Percentiles rank a stretch among this genome's conserved stretches.
These are phyloP conservation scores for Lasioglossum villosulum DNA, from an alignment of 2,888 invertebrate species.

Conservation along the genomic window DNA sequence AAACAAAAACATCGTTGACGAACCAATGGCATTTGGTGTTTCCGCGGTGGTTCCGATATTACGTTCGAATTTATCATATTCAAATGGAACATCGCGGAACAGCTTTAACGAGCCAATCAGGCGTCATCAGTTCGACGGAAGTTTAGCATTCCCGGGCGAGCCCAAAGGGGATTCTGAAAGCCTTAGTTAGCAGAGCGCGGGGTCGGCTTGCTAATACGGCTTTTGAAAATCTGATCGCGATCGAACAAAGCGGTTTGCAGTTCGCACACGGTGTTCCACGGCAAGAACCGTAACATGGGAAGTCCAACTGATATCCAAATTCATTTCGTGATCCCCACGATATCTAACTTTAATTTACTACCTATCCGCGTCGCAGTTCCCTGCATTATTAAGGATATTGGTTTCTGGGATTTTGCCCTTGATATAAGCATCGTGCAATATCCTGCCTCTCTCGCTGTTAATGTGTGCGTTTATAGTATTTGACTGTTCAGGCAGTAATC, in stretches of 20 bases:
- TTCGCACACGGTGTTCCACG: conserved; percentile 12
- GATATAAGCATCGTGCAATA: conserved; percentile 39
- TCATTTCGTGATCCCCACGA: conserved; percentile 30
- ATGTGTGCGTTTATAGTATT: neutral
- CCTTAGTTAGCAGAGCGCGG: conserved; percentile 61
- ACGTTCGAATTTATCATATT: conserved; percentile 35
- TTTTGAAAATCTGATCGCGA: conserved; percentile 67
- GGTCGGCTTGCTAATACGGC: conserved; percentile 56
- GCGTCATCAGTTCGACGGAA: conserved; percentile 60
- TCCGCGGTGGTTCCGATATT: conserved; percentile 32
- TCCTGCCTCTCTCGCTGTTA: conserved; percentile 26
- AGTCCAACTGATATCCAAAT: conserved; percentile 44
- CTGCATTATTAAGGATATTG: conserved; percentile 55
- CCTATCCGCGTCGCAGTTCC: conserved; percentile 2
- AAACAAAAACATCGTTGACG: neutral
- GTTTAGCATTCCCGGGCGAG: conserved; percentile 60
- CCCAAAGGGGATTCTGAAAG: conserved; percentile 65
- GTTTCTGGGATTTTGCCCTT: conserved; percentile 27
- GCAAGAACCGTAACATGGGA: conserved; percentile 6
- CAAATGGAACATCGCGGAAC: conserved; percentile 50
- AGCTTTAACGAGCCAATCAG: conserved; percentile 67
- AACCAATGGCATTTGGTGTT: neutral
- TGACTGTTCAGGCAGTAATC: conserved; percentile 17
- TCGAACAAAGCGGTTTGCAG: conserved; percentile 60
- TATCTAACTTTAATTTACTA: conserved; percentile 47